Evolutionary conservation across 2,113 vertebrate genomes (phyloP), one percentile per base, ranked within the genome.

Genomic region (Heterotilapia buettikoferi): DNA sequence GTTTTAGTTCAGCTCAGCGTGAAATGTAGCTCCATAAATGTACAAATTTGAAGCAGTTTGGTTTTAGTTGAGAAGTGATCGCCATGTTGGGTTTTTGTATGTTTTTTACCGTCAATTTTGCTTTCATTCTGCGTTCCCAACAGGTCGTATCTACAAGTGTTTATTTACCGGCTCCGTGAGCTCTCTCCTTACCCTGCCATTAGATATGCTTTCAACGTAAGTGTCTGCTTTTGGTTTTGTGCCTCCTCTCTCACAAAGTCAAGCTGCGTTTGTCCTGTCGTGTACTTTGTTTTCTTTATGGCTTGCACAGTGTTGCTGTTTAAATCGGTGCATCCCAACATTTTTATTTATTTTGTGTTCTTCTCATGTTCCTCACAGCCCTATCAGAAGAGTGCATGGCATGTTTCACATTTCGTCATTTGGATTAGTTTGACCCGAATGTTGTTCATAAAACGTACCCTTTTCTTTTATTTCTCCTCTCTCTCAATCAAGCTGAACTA

Each of bases 151-250:
- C 96, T 99, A 99, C 97, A 99, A 99, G 97, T 99, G 98, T 97
- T 97, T 99, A 95, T 99, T 99, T 97, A 99, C 98, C 89, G 98
- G 98, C 97, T 99, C 98, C 80, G 98, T 99, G 97, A 99, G 98
- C 98, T 99, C 98, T 84, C 97, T 99, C 88, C 97, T 99, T 96
- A 99, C 98, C 19, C 97, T 99, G 96, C 98, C 98, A 2, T 96
- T 99, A 92, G 98, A 99, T 92, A 98, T 99, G 97, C 96, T 99
- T 86, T 99, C 98, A 89, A 99, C 98, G 98, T 99, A 97, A 98
- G 98, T 98, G 36, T 71, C 54, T 50, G 50, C 9, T 85, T 57
- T 59, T 73, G 19, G 9, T 91, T 47, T 80, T 54, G 8, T 12
- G 4, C 33, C 6, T 18, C 19, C 8, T 19, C 38, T 86, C 26